Conservation (phyloP, 2,888 invertebrate genomes). For the Lepidocyrtoides sp. region DNA sequence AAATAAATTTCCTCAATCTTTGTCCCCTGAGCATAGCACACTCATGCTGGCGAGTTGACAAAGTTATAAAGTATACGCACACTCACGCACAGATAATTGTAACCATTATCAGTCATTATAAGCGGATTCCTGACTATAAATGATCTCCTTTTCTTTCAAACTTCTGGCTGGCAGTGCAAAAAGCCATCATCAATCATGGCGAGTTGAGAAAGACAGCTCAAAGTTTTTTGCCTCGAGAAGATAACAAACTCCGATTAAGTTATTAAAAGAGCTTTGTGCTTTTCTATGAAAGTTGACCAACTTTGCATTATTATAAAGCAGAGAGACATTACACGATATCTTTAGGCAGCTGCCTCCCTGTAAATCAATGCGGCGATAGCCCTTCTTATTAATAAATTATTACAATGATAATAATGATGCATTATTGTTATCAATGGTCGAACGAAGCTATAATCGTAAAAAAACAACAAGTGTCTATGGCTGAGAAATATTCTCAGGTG, state of each 20-base stretch:
- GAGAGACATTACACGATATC: not conserved
- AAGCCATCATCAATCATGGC: constrained; percentile 60
- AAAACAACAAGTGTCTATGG: constrained; percentile 12
- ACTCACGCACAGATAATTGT: constrained; percentile 14
- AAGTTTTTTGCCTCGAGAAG: constrained; percentile 16
- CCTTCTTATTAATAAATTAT: not conserved
- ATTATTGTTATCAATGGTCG: not conserved
- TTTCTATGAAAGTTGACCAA: not conserved
- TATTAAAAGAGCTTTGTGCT: constrained; percentile 32
- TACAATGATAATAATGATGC: not conserved
- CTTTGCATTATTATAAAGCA: not conserved
- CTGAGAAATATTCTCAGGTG: constrained; percentile 53
- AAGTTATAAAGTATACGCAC: not conserved
- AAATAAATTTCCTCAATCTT: not conserved
- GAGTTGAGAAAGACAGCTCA: constrained; percentile 13
- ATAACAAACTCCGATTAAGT: constrained; percentile 57
- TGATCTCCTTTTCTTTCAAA: constrained; percentile 9
- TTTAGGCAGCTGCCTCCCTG: not conserved
- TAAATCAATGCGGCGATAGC: not conserved
- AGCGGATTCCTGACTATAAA: not conserved
- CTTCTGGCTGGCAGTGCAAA: not conserved
- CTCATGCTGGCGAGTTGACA: not conserved
- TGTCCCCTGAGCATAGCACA: not conserved
- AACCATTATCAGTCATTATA: not conserved
- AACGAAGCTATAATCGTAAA: not conserved